Conservation (phyloP, 64 coral and sea anemone species). For the Dendrophyllia cribrosa region DNA sequence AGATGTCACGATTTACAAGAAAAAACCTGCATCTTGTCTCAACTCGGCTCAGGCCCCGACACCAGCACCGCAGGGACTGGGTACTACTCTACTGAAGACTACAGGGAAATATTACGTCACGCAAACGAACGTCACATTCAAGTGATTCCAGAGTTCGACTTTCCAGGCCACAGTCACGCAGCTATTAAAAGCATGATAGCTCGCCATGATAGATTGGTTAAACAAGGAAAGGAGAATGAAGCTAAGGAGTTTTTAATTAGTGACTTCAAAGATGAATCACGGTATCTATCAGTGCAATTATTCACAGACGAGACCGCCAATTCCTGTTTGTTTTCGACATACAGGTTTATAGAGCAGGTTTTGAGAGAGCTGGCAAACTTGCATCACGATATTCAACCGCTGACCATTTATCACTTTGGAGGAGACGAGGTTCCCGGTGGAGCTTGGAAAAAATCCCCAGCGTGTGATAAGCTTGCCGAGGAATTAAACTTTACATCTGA, state of each 20-base stretch:
- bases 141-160: conserved; percentile 87
- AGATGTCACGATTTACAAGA: conserved; percentile 64
- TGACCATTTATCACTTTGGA: conserved; percentile 74
- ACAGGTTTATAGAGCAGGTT: conserved; percentile 63
- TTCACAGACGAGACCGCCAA: conserved; percentile 70
- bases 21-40: conserved; percentile 61
- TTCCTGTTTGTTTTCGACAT: conserved; percentile 63
- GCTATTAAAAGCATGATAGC: conserved; percentile 70
- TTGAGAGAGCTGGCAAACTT: conserved; percentile 22
- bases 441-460: conserved; percentile 63
- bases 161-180: conserved; percentile 77
- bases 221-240: conserved; percentile 29
- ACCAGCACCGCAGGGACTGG: conserved; percentile 68
- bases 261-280: conserved; percentile 53
- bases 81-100: conserved; percentile 61
- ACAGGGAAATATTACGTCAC: conserved; percentile 66
- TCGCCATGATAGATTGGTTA: conserved; percentile 43
- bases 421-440: conserved; percentile 66
- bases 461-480: conserved; percentile 42
- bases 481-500: neutral
- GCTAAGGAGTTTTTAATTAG: conserved; percentile 52
- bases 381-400: conserved; percentile 60
- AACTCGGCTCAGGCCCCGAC: conserved; percentile 73
- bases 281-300: conserved; percentile 69
- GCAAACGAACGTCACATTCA: conserved; percentile 63